Base-by-base conservation (phyloP, 2,888 invertebrate genomes). In the Bruchidius siliquastri region DNA sequence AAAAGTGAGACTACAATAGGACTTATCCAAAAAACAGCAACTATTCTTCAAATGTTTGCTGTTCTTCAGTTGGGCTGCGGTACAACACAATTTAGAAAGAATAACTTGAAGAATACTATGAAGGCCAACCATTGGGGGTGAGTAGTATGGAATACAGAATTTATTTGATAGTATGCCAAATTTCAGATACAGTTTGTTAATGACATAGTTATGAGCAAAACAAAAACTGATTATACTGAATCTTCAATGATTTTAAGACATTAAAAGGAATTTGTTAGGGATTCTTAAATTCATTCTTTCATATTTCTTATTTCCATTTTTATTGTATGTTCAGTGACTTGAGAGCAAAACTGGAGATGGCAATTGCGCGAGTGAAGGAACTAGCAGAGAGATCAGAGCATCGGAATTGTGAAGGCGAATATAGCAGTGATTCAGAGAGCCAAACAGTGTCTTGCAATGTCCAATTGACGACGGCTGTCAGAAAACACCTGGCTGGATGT, bases 1-100 rank as follows among this genome's bases (percentile, higher is more conserved):
- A 84, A 81, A 72, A 86, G 84, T 73, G 85, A 86, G 66, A 92
- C 91, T 82, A 93, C 93, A 13, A 88, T 92, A 22, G 93, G 92
- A 79, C 89, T 97, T 69, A 92, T 98, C 87, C 93, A 94, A 82
- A 94, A 95, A 87, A 95, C 96, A 0, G 92, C 97, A 20, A 91
- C 96, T 20, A 87, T 99, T 30, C 89, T 98, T 83, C 97, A 98
- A 86, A 95, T 98, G 89, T 97, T 96, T 84, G 92, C 96, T 22
- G 92, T 96, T 69, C 93, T 96, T 67, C 97, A 98, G 84, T 92
- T 98, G 83, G 96, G 97, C n/a, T 95, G 96, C 80, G 95, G 95
- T 20, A 88, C 90, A 8, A 78, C 78, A 74, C 87, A 88, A 74
- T 93, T 93, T 82, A 92, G 92, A 81, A 92, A 91, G 81, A 96